Base-by-base conservation (phyloP, 37 sponge, comb jelly and placozoan species). In the Agelas oroides region DNA sequence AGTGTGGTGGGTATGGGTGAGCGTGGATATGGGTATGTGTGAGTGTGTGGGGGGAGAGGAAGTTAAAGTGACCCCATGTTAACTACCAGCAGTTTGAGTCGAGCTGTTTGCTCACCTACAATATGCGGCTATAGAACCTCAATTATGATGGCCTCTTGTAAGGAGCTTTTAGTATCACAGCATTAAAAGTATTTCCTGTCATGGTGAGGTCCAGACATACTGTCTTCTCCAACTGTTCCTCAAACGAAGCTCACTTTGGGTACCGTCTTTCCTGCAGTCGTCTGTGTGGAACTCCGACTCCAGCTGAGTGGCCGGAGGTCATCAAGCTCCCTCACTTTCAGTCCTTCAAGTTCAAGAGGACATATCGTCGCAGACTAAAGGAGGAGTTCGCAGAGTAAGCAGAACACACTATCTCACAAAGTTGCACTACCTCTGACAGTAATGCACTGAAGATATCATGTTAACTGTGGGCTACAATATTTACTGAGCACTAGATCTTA, bases 241-340 rank as follows among this genome's bases (percentile, higher is more conserved):
- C n/a, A n/a, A n/a, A n/a, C n/a, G n/a, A n/a, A n/a, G n/a, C n/a
- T n/a, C n/a, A n/a, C n/a, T n/a, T n/a, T n/a, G n/a, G 46, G 46
- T 46, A 8, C 6, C 8, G 46, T 46, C 46, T 46, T 33, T 77
- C 24, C 25, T 35, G 2, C 38, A 93, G 98, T 69, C 90, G 89
- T 20, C 71, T 94, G 12, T 98, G 99, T 87, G 99, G 99, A 0
- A 94, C 96, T 13, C 99, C 99, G 2, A 83, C 87, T 13, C 96
- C 96, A 24, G 96, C 95, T 54, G 92, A 93, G 16, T 98, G 99
- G 99, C 99, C 96, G 0, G 92, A 89, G 15, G 99, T 98, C 40
- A 90, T 96, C 68, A 90, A 92, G 60, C 87, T 98, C 32, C 92
- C 93, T 3, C 59, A 79, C 67, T 98, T 91, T 68, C 78, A 88